A percentile compares a stretch with the other conserved stretches of the same genome.
phyloP scores from a whole-genome alignment of 1,140 invertebrate genomes.

The Bathynomus jamesi region DNA sequence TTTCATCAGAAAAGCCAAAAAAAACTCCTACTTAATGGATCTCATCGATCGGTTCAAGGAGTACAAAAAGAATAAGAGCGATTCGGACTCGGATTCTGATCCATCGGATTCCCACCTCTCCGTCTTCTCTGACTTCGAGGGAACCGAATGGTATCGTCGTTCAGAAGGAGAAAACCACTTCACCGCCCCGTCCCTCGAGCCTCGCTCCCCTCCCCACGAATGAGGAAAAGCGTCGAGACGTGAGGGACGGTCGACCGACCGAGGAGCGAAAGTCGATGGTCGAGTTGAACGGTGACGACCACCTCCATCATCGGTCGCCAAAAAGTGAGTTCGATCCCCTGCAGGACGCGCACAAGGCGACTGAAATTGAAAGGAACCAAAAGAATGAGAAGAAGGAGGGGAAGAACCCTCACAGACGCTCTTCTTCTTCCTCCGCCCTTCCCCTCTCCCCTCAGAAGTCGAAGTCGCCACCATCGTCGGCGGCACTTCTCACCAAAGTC shows the following conservation, averaged over 20 bases:
- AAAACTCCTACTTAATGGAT: slow-evolving; percentile 91
- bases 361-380: not conserved
- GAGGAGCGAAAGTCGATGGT: not conserved
- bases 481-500: not conserved
- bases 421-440: not conserved
- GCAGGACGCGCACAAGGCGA: not conserved
- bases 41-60: slow-evolving; percentile 92
- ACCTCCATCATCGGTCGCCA: not conserved
- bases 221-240: not conserved
- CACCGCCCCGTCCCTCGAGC: not conserved
- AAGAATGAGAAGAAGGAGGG: not conserved
- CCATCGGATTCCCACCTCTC: slow-evolving; percentile 26
- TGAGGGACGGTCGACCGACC: not conserved
- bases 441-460: not conserved
- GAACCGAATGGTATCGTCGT: not conserved
- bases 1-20: slow-evolving; percentile 91
- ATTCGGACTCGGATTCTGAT: slow-evolving; percentile 73
- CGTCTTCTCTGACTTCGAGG: not conserved
- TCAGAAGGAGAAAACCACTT: not conserved
- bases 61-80: slow-evolving; percentile 87
- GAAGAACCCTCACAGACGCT: not conserved
- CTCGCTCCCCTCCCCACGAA: not conserved
- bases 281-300: not conserved
- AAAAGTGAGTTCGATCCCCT: not conserved
- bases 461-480: not conserved